These are phyloP conservation scores for Nerophis ophidion DNA, from an alignment of 2,113 vertebrate species.

Conservation along the genomic window DNA sequence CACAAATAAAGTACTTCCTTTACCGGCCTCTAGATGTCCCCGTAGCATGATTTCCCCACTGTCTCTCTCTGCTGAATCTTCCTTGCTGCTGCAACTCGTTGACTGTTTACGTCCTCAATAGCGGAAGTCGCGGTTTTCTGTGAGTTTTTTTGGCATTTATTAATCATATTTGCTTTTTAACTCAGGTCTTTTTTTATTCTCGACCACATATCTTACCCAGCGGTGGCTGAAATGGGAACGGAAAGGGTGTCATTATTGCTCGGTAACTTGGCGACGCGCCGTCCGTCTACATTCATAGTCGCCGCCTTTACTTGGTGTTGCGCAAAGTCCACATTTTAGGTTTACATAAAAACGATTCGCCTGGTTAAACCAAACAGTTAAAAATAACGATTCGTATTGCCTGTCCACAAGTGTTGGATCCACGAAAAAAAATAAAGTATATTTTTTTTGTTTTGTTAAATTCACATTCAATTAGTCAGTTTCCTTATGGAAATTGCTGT, in stretches of 20 bases:
- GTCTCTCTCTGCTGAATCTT: background rate
- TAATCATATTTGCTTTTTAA: background rate
- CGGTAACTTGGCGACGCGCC: background rate
- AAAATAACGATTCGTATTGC: background rate
- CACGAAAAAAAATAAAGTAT: no score
- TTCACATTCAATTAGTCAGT: no score
- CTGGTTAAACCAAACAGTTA: background rate
- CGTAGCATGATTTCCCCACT: background rate
- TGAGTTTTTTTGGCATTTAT: constrained; percentile 25
- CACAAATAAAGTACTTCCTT: background rate
- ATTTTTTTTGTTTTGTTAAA: no score
- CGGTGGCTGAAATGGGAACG: background rate
- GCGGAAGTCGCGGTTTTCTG: constrained; percentile 20
- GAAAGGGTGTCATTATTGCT: background rate
- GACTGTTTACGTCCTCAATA: constrained; percentile 28
- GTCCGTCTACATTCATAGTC: background rate
- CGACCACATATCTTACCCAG: no score
- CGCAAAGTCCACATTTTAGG: background rate
- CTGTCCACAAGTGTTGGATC: no score
- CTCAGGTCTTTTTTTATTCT: no score
- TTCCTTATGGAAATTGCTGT: background rate
- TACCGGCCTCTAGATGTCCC: constrained; percentile 50
- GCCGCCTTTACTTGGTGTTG: background rate
- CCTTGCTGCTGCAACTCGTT: constrained; percentile 14
- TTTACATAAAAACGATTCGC: no score